Base-by-base conservation (phyloP, 2,888 invertebrate genomes). In the Dione vanillae region DNA sequence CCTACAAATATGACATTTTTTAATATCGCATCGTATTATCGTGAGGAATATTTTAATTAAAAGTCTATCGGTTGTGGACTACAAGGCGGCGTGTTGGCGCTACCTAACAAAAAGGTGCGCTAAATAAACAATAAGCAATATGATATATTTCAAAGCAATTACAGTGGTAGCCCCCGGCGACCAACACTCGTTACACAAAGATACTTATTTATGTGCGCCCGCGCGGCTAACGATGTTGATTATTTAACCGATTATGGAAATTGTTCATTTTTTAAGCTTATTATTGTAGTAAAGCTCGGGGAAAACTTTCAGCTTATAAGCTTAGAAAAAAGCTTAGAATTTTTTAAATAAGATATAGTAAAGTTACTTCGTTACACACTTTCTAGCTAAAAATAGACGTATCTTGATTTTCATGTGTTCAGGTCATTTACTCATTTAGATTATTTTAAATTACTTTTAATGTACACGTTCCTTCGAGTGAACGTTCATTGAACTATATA, bases 81-180 rank as follows among this genome's bases (percentile, higher is more conserved):
- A 58, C 56, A 37, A 49, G 43, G 59, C 43, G 59, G 65, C 54
- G 37, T 20, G 54, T 49, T 49, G 64, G 64, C 69, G 89, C 89
- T 89, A 86, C 89, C 87, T 85, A 81, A 84, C 83, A 85, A 86
- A 87, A 87, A 85, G 84, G 79, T 78, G 83, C 82, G 85, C 82
- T 90, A 85, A 88, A 89, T 87, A 90, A 90, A 91, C 89, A 92
- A 87, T 84, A 83, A 85, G 82, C 82, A 79, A 49, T 84, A 83
- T 86, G 84, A 89, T 85, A 89, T 89, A 88, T 89, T 84, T 83
- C 81, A 87, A 89, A 86, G 88, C 86, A 91, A 91, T 91, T 87
- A 88, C 82, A 72, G 74, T 74, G 58, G 79, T 79, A 74, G 87
- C 90, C 90, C 80, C 74, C 80, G 89, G 90, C 90, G 80, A 78